Percentiles rank a stretch among this genome's conserved stretches.
Conservation (phyloP, 2,888 invertebrate genomes). For the Labia minor region DNA sequence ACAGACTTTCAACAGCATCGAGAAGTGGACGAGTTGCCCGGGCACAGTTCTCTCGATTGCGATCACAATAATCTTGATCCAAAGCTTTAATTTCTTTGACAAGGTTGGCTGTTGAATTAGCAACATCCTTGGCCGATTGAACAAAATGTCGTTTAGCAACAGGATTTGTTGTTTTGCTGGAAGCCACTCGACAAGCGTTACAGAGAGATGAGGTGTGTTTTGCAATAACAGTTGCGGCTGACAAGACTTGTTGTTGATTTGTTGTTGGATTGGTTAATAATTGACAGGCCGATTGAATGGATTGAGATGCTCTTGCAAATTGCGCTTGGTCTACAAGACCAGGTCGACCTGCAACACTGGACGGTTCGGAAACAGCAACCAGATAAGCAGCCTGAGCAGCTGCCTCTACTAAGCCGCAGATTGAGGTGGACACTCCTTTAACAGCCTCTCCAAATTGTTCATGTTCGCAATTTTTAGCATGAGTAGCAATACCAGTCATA, state of each 20-base stretch:
- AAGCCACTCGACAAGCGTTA: slow-evolving; percentile 88
- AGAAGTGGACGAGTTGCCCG: slow-evolving; percentile 73
- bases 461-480: slow-evolving; percentile 77
- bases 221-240: slow-evolving; percentile 87
- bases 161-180: slow-evolving; percentile 78
- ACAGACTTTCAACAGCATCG: slow-evolving; percentile 83
- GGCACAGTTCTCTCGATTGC: slow-evolving; percentile 59
- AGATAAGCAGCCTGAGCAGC: slow-evolving; percentile 92
- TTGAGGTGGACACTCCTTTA: slow-evolving; percentile 69
- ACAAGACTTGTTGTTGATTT: slow-evolving; percentile 68
- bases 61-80: slow-evolving; percentile 72
- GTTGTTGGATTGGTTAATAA: slow-evolving; percentile 59
- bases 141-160: slow-evolving; percentile 94
- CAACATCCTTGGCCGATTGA: slow-evolving; percentile 94
- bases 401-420: slow-evolving; percentile 85
- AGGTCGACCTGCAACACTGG: slow-evolving; percentile 75
- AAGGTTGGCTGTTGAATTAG: slow-evolving; percentile 85
- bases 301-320: slow-evolving; percentile 76
- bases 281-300: slow-evolving; percentile 81
- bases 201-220: slow-evolving; percentile 93
- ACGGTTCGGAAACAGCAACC: slow-evolving; percentile 84
- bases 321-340: slow-evolving; percentile 83
- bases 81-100: slow-evolving; percentile 84
- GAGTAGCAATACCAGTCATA: slow-evolving; percentile 89
- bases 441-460: slow-evolving; percentile 78